Conservation (phyloP, 1,140 invertebrate species). For the Pseudobourletiella spinata region DNA sequence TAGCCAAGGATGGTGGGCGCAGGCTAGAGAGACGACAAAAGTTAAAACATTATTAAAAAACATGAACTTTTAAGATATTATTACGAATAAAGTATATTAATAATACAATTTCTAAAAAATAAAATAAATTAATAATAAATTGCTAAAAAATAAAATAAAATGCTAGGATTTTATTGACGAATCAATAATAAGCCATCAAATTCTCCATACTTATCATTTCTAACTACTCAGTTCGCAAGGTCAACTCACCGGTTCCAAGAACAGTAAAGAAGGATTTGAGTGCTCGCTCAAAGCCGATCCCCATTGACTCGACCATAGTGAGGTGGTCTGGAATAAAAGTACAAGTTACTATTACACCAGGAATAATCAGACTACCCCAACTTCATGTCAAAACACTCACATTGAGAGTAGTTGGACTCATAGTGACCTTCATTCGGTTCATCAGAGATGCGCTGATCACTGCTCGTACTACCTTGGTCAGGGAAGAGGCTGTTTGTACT, state of each 20-base stretch:
- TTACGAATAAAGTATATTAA: too few relatives aligned
- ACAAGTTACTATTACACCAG: neutral
- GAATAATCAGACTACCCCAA: too few relatives aligned
- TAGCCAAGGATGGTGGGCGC: slow-evolving; percentile 40
- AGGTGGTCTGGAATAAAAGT: neutral
- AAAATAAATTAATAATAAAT: neutral
- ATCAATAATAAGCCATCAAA: too few relatives aligned
- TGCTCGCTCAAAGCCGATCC: slow-evolving; percentile 4
- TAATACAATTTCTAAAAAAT: neutral
- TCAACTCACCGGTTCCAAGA: neutral
- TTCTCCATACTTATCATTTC: too few relatives aligned
- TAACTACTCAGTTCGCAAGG: too few relatives aligned
- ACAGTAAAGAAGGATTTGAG: slow-evolving; percentile 2
- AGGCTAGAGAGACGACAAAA: slow-evolving; percentile 39
- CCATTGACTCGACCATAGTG: slow-evolving; percentile 1
- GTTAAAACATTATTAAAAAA: neutral
- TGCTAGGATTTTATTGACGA: too few relatives aligned
- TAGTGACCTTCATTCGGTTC: neutral
- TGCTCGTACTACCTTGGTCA: neutral
- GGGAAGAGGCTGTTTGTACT: slow-evolving; percentile 6
- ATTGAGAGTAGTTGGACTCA: neutral
- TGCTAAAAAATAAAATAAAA: too few relatives aligned
- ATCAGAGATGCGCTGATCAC: neutral
- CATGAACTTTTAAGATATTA: too few relatives aligned
- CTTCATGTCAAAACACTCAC: too few relatives aligned